Conservation (phyloP, 92 coral and sea anemone species). For the Umimayanthus chanpuru region DNA sequence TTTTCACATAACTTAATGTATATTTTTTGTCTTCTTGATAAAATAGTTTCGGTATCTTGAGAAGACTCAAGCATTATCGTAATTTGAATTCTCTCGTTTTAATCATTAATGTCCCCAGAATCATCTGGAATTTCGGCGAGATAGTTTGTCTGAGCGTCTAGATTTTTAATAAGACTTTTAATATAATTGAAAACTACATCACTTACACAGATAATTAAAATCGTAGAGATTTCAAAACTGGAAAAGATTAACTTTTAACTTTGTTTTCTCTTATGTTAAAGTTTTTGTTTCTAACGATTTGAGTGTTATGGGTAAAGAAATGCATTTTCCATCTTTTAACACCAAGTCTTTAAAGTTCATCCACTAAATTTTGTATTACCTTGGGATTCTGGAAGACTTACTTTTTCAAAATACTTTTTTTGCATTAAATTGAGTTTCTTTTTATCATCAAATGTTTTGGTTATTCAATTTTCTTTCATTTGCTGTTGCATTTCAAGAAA, state of each 20-base stretch:
- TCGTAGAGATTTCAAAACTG: neutral
- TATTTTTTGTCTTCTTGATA: too few relatives aligned
- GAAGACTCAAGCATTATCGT: too few relatives aligned
- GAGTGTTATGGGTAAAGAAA: neutral
- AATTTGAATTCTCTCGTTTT: neutral
- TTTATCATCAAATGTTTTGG: neutral
- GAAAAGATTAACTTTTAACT: neutral
- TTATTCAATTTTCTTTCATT: too few relatives aligned
- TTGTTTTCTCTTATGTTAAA: neutral
- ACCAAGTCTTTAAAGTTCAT: too few relatives aligned
- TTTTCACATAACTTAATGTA: too few relatives aligned
- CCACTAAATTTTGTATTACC: too few relatives aligned
- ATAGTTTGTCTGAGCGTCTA: neutral
- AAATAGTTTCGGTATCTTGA: too few relatives aligned
- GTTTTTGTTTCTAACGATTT: too few relatives aligned
- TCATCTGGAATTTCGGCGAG: neutral
- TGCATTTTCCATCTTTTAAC: neutral
- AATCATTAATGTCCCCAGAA: neutral
- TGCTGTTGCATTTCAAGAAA: neutral
- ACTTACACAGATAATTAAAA: neutral
- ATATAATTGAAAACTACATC: too few relatives aligned
- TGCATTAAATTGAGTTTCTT: neutral
- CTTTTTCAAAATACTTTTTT: too few relatives aligned
- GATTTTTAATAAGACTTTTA: neutral
- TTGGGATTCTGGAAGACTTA: neutral